Conservation (phyloP, 35 echinoderm and acorn worm species). For the Ophioderma brevispina region DNA sequence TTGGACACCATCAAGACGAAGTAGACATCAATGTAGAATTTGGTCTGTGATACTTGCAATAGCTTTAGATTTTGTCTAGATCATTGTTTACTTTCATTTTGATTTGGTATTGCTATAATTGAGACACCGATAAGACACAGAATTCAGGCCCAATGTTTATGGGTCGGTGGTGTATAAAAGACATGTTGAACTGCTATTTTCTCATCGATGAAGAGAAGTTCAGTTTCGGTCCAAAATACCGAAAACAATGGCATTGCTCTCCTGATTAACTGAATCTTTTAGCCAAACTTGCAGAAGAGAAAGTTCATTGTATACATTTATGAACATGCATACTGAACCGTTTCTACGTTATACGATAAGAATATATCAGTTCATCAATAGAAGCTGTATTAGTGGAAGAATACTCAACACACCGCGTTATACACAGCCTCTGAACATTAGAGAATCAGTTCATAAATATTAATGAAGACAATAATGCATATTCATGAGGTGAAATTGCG, state of each 20-base stretch:
- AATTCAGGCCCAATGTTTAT: background rate
- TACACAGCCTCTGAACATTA: constrained; percentile 1
- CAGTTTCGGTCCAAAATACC: too few species aligned
- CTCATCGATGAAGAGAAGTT: background rate
- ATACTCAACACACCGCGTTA: background rate
- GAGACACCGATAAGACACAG: background rate
- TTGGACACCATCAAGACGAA: too few species aligned
- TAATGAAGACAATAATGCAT: constrained; percentile 11
- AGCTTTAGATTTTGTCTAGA: too few species aligned
- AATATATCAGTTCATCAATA: background rate
- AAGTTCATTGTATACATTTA: too few species aligned
- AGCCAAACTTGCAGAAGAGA: too few species aligned
- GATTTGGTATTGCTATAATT: background rate
- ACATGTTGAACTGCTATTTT: background rate
- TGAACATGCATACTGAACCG: too few species aligned
- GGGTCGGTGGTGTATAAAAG: constrained; percentile 4
- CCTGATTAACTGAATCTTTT: too few species aligned
- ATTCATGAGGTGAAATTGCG: constrained; percentile 13
- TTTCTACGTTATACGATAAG: background rate
- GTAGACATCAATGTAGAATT: too few species aligned
- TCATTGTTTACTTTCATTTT: background rate
- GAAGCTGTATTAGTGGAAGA: constrained; percentile 9
- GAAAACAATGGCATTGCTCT: too few species aligned
- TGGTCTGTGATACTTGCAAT: too few species aligned
- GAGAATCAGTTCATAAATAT: constrained; percentile 7